Percentiles rank a stretch among this genome's conserved stretches.
phyloP scores from a whole-genome alignment of 2,888 invertebrate species.

The Hirtodrosophila duncani region DNA sequence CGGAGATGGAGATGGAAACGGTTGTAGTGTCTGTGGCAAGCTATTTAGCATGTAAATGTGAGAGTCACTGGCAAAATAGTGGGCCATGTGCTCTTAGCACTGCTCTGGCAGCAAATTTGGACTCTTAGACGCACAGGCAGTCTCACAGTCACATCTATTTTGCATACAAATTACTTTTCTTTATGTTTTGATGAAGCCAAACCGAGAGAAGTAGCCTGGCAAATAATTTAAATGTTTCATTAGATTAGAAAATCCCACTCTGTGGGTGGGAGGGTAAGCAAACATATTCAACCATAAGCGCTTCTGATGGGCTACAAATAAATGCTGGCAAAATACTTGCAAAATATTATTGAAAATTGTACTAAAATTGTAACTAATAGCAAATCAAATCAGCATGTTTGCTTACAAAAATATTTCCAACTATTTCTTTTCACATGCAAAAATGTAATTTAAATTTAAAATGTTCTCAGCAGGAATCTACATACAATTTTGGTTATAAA shows the following conservation, averaged over 20 bases:
- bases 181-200: conserved; percentile 56
- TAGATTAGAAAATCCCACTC: conserved; percentile 64
- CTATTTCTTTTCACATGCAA: too few species aligned
- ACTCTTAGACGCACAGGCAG: conserved; percentile 18
- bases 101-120: neutral
- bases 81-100: conserved; percentile 17
- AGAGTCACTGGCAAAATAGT: conserved; percentile 56
- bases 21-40: conserved; percentile 45
- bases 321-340: too few species aligned
- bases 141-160: conserved; percentile 44
- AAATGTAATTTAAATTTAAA: too few species aligned
- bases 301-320: too few species aligned
- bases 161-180: conserved; percentile 72
- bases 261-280: too few species aligned
- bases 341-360: too few species aligned
- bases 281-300: too few species aligned
- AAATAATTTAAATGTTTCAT: conserved; percentile 73
- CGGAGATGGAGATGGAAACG: neutral
- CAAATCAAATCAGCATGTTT: too few species aligned
- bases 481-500: too few species aligned
- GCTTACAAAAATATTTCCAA: too few species aligned
- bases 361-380: too few species aligned
- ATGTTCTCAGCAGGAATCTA: too few species aligned
- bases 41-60: conserved; percentile 70
- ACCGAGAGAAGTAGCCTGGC: conserved; percentile 40